Percentiles rank a stretch among this genome's conserved stretches.
phyloP scores from a whole-genome alignment of 2,797 vertebrate genomes.

The Scolopax bukidnonensis region DNA sequence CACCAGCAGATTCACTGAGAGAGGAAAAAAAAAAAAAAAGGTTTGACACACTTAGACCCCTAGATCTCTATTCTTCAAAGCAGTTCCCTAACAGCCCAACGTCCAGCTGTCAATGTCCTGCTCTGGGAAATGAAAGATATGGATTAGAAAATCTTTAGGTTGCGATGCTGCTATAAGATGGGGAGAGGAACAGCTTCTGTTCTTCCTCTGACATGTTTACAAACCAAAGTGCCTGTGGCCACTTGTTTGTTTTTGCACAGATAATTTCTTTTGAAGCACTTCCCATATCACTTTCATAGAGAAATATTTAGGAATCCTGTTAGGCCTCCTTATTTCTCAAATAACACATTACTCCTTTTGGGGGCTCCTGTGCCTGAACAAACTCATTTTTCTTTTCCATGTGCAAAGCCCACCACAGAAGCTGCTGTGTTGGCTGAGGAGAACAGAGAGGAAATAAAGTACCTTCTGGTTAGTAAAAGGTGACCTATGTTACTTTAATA shows the following conservation, averaged over 20 bases:
- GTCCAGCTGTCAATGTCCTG: neutral
- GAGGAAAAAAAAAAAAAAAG: neutral
- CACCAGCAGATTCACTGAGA: neutral
- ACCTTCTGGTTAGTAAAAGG: neutral
- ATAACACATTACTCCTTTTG: neutral
- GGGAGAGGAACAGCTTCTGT: neutral
- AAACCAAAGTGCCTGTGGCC: neutral
- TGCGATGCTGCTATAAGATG: neutral
- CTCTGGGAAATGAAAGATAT: neutral
- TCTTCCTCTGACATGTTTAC: neutral
- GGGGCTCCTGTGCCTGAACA: neutral
- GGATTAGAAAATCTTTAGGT: neutral
- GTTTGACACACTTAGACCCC: neutral
- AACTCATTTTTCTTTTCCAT: neutral
- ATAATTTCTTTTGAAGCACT: neutral
- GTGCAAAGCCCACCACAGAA: neutral
- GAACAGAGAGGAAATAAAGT: neutral
- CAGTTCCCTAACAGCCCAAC: neutral
- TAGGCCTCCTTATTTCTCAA: neutral
- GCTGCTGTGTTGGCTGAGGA: neutral
- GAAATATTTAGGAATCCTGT: neutral
- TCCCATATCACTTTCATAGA: neutral
- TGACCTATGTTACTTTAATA: neutral
- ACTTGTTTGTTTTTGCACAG: neutral
- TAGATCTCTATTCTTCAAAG: neutral